Percentiles rank a stretch among this genome's conserved stretches.
These are phyloP conservation scores for Ictinia mississippiensis DNA, from an alignment of 2,797 vertebrate genomes.

Conservation along the genomic window DNA sequence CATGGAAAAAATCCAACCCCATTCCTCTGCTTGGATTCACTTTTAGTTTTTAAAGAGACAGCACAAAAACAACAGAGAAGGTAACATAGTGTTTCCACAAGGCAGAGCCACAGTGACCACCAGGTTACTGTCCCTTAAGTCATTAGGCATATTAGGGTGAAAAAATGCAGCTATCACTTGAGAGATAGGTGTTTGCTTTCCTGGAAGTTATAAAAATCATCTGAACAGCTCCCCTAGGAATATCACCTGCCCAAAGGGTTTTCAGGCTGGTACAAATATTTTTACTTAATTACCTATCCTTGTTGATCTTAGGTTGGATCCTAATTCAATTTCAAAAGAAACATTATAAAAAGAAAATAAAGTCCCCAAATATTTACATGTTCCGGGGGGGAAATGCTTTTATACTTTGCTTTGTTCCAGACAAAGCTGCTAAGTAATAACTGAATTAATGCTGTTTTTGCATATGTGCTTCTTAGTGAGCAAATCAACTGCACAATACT, in stretches of 20 bases:
- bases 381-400: not conserved
- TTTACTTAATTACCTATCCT: not conserved
- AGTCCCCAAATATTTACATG: not conserved
- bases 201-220: not conserved
- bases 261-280: not conserved
- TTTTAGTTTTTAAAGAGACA: not conserved
- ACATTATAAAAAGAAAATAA: not conserved
- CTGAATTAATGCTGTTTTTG: not conserved
- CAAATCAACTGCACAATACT: not conserved
- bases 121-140: not conserved
- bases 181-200: not conserved
- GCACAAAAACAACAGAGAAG: not conserved
- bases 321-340: not conserved
- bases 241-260: not conserved
- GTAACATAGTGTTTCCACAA: not conserved
- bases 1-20: fast-evolving
- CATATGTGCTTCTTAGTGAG: not conserved
- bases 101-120: not conserved
- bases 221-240: not conserved
- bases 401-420: not conserved
- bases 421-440: not conserved
- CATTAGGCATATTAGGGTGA: not conserved
- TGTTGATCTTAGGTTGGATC: not conserved
- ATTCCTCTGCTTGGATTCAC: not conserved
- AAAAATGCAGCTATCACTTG: not conserved